Conservation (phyloP, 2,797 vertebrate genomes). For the Darevskia nairensis region DNA sequence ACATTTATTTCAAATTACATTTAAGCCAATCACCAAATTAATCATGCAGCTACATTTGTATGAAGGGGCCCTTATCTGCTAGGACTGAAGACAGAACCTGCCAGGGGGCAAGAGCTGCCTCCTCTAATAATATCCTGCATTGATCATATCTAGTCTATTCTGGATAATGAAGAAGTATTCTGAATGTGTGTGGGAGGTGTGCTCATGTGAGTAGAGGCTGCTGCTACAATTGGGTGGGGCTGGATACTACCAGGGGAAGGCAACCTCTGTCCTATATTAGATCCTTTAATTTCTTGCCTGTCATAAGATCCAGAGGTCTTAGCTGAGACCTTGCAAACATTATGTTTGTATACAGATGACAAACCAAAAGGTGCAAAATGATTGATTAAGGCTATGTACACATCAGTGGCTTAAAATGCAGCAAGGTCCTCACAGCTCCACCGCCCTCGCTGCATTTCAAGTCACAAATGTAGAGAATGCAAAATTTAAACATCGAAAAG, state of each 20-base stretch:
- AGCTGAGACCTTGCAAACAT: neutral
- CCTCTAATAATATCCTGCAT: slow-evolving; percentile 11
- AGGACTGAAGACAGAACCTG: slow-evolving; percentile 14
- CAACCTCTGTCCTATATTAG: neutral
- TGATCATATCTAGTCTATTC: slow-evolving; percentile 12
- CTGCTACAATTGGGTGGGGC: neutral
- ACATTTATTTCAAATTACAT: slow-evolving; percentile 30
- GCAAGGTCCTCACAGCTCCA: too few species aligned
- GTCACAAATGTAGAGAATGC: too few species aligned
- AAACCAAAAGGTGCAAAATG: neutral
- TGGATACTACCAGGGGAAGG: too few species aligned
- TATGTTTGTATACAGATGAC: neutral
- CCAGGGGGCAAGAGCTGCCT: slow-evolving; percentile 35
- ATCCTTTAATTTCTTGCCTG: neutral
- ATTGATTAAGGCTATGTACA: neutral
- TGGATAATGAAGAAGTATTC: neutral
- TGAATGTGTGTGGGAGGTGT: neutral
- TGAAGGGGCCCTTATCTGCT: slow-evolving; percentile 26
- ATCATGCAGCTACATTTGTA: slow-evolving; percentile 27
- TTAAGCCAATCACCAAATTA: slow-evolving; percentile 36
- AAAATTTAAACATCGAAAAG: too few species aligned
- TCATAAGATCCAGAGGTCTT: neutral
- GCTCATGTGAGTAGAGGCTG: neutral
- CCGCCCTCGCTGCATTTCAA: too few species aligned
- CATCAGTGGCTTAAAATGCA: too few species aligned